Conservation (phyloP, 2,888 invertebrate species). For the Colostygia pectinataria region DNA sequence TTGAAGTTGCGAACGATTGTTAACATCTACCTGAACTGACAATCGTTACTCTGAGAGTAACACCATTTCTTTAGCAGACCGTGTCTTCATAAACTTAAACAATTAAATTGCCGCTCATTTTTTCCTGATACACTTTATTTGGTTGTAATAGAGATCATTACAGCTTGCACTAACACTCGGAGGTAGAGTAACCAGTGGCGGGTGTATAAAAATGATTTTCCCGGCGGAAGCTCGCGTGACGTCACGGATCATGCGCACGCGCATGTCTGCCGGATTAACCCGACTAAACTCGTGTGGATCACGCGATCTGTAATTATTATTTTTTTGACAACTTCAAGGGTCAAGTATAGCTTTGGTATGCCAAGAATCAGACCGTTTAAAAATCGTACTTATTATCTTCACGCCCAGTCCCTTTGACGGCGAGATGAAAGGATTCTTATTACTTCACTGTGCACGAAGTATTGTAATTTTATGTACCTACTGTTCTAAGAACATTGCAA, state of each 20-base stretch:
- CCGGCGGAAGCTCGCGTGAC: slow-evolving; percentile 61
- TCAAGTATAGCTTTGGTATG: slow-evolving; percentile 37
- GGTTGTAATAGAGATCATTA: slow-evolving; percentile 32
- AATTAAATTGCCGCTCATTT: slow-evolving; percentile 29
- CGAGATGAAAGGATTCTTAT: slow-evolving; percentile 8
- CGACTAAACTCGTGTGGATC: slow-evolving; percentile 54
- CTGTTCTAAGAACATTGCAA: slow-evolving; percentile 10
- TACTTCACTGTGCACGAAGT: slow-evolving; percentile 10
- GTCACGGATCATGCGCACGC: slow-evolving; percentile 56
- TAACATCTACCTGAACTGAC: slow-evolving; percentile 35
- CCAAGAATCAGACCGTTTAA: slow-evolving; percentile 9
- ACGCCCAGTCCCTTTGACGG: slow-evolving; percentile 17
- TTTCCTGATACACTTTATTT: not conserved
- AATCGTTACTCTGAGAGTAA: slow-evolving; percentile 45
- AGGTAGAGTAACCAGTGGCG: slow-evolving; percentile 23
- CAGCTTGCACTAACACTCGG: slow-evolving; percentile 28
- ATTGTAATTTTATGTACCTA: not conserved
- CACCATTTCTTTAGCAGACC: slow-evolving; percentile 55
- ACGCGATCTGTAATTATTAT: slow-evolving; percentile 51
- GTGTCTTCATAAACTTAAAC: slow-evolving; percentile 49
- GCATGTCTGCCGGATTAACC: slow-evolving; percentile 50
- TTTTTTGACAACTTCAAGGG: slow-evolving; percentile 47
- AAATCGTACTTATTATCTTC: slow-evolving; percentile 20
- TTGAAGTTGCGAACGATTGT: slow-evolving; percentile 32
- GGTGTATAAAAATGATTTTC: slow-evolving; percentile 50